Evolutionary conservation across 2,888 invertebrate genomes (phyloP).

Genomic region (Dryomyza anilis): DNA sequence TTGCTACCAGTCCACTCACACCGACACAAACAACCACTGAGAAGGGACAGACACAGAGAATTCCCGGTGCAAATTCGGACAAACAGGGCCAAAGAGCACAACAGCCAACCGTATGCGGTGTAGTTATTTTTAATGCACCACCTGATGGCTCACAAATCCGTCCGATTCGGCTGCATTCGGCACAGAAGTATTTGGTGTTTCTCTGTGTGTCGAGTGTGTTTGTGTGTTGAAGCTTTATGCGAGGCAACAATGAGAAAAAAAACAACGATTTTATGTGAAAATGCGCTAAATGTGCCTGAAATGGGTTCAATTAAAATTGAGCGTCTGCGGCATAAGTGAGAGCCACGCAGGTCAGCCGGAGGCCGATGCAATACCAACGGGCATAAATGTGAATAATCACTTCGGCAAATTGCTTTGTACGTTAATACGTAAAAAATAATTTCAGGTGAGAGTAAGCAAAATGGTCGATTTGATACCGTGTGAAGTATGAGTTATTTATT

Average conservation of each 20-base stretch:
- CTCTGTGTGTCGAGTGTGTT: neutral
- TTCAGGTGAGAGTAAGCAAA: no score
- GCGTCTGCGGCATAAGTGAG: neutral
- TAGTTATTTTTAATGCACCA: neutral
- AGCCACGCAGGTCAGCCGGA: neutral
- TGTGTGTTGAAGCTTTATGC: neutral
- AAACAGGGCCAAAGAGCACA: neutral
- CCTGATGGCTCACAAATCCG: neutral
- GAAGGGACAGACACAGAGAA: slow-evolving; percentile 44
- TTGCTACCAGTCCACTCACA: no score
- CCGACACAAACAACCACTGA: no score
- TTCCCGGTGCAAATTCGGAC: neutral
- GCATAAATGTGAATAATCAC: no score
- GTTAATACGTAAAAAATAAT: no score
- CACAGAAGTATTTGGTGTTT: neutral
- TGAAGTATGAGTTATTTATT: no score
- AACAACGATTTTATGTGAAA: neutral
- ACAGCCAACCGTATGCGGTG: neutral
- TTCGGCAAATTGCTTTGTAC: no score
- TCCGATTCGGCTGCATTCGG: neutral
- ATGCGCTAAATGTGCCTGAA: neutral
- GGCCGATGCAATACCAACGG: no score
- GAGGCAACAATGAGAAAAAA: neutral
- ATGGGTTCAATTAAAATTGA: slow-evolving; percentile 12
- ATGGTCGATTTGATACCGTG: no score